phyloP scores from a whole-genome alignment of 2,797 vertebrate species.

The Artibeus lituratus region DNA sequence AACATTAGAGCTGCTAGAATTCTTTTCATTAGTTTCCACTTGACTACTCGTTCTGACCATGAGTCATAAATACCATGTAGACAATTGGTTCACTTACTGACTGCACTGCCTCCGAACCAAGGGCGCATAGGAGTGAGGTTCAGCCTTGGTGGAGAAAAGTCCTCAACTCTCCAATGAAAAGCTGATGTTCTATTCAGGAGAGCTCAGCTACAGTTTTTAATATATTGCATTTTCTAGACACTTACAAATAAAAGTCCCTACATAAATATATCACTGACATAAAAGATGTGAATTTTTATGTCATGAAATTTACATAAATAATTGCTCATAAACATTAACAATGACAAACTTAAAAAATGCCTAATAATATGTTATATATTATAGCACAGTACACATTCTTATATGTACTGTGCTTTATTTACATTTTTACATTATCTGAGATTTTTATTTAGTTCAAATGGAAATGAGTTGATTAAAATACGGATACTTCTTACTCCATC shows the following conservation, averaged over 20 bases:
- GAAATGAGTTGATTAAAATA: neutral
- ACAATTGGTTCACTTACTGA: neutral
- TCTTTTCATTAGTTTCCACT: neutral
- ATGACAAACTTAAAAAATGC: neutral
- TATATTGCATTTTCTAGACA: neutral
- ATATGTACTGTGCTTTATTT: too few species aligned
- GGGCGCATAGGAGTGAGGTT: neutral
- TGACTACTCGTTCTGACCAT: neutral
- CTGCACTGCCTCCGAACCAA: neutral
- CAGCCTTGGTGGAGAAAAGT: neutral
- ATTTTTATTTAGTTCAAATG: neutral
- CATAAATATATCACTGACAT: neutral
- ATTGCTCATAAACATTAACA: neutral
- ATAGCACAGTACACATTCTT: neutral
- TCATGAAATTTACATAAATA: neutral
- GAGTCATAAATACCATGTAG: neutral
- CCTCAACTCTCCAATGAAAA: neutral
- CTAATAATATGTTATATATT: slow-evolving; percentile 25
- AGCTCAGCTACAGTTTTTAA: neutral
- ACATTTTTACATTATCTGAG: neutral
- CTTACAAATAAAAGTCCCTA: neutral
- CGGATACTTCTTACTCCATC: neutral
- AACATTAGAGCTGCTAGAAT: neutral
- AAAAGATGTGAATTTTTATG: neutral
- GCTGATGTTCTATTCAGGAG: neutral